Percentiles rank a stretch among this genome's conserved stretches.
Evolutionary conservation across 2,797 vertebrate species (phyloP).

Genomic region (Enteromius fasciolatus): DNA sequence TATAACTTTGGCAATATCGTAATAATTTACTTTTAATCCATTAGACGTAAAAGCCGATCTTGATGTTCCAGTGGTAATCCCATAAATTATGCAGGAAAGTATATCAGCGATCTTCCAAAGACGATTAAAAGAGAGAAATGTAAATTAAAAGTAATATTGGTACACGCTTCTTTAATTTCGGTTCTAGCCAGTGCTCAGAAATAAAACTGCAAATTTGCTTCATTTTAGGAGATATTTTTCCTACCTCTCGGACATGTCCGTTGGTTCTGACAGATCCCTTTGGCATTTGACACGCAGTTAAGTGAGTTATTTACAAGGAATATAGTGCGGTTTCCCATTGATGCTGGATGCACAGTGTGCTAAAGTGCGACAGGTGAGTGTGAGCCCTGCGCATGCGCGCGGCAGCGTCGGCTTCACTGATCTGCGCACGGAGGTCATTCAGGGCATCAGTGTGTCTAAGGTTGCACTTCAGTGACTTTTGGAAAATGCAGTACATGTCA

Average conservation of each 20-base stretch:
- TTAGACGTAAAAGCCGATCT: neutral
- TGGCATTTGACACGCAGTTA: slow-evolving; percentile 62
- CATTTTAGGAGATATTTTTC: slow-evolving; percentile 37
- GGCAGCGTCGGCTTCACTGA: slow-evolving; percentile 3
- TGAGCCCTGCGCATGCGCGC: slow-evolving; percentile 43
- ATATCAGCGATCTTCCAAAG: neutral
- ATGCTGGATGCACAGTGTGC: slow-evolving; percentile 52
- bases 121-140: neutral
- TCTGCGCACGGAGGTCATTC: slow-evolving; percentile 42
- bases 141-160: neutral
- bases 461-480: slow-evolving; percentile 33
- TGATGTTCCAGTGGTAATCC: neutral
- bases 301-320: slow-evolving; percentile 54
- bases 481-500: slow-evolving; percentile 1
- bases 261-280: slow-evolving; percentile 53
- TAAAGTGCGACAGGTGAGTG: slow-evolving; percentile 45
- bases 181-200: neutral
- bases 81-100: neutral
- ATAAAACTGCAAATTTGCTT: neutral
- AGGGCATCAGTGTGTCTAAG: slow-evolving; percentile 64
- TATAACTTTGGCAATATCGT: neutral
- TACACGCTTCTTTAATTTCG: neutral
- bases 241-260: slow-evolving; percentile 94
- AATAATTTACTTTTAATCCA: neutral
- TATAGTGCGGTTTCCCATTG: slow-evolving; percentile 70